A percentile compares a stretch with the other conserved stretches of the same genome.
Evolutionary conservation across 2,797 vertebrate genomes (phyloP).

Genomic region (Coregonus ussuriensis): DNA sequence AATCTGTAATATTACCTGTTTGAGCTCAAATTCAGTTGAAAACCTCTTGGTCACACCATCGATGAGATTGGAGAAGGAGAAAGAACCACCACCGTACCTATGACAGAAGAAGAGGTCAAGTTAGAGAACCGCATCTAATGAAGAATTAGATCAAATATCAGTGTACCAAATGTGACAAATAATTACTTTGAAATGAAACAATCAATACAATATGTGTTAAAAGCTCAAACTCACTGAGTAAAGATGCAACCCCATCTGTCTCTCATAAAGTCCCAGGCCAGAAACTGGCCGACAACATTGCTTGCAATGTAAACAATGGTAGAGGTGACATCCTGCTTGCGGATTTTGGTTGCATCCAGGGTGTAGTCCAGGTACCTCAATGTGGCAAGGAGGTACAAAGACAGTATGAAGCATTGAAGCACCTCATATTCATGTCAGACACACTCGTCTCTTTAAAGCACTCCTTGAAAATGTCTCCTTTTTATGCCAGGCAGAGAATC

Average conservation of each 20-base stretch:
- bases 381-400: neutral
- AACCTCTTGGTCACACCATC: constrained; percentile 82
- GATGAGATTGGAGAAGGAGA: constrained; percentile 91
- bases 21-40: constrained; percentile 80
- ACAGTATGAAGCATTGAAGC: neutral
- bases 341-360: constrained; percentile 73
- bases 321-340: constrained; percentile 88
- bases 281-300: constrained; percentile 83
- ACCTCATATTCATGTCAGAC: neutral
- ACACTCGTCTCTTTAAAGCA: constrained; percentile 1
- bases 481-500: no score
- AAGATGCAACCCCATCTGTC: constrained; percentile 82
- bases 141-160: neutral
- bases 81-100: constrained; percentile 90
- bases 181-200: neutral
- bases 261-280: constrained; percentile 91
- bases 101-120: neutral
- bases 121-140: neutral
- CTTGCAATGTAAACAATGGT: constrained; percentile 85
- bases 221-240: constrained; percentile 78
- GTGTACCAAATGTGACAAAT: neutral
- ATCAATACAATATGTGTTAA: neutral
- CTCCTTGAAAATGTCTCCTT: neutral
- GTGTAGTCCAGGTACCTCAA: constrained; percentile 84
- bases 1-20: constrained; percentile 77